Evolutionary conservation across 2,113 vertebrate genomes (phyloP).

Genomic region (Pelodiscus sinensis): DNA sequence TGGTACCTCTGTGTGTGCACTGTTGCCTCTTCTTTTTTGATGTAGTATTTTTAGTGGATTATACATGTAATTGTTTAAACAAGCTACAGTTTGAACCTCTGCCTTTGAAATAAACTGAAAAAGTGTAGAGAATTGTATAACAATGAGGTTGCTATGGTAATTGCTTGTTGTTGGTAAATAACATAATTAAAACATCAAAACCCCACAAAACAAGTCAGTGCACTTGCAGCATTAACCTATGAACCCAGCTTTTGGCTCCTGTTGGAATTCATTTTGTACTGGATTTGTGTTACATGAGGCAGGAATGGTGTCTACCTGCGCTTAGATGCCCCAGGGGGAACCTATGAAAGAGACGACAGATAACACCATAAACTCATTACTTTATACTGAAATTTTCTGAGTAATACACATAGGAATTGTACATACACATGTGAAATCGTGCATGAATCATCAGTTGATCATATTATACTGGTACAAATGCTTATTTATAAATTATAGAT

Average conservation of each 20-base stretch:
- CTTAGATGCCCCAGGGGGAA: fast-evolving
- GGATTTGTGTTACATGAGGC: background rate
- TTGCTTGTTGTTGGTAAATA: constrained; percentile 42
- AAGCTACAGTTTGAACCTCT: constrained; percentile 23
- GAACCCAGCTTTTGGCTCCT: background rate
- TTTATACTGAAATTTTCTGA: background rate
- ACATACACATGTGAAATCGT: background rate
- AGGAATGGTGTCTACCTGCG: too few species aligned
- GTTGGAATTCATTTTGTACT: fast-evolving
- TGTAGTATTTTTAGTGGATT: constrained; percentile 23
- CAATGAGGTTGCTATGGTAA: constrained; percentile 64
- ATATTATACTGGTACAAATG: background rate
- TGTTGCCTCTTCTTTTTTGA: background rate
- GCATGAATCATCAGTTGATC: background rate
- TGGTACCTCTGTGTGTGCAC: background rate
- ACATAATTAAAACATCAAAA: constrained; percentile 5
- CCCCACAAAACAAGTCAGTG: background rate
- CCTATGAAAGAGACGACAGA: fast-evolving
- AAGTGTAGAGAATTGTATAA: constrained; percentile 42
- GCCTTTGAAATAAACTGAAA: constrained; percentile 55
- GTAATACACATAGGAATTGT: background rate
- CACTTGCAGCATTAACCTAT: background rate
- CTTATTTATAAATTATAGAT: constrained; percentile 31
- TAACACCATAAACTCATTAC: background rate
- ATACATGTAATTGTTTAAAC: constrained; percentile 8